These are phyloP conservation scores for Barnardius zonarius DNA, from an alignment of 2,113 vertebrate species.

Conservation along the genomic window DNA sequence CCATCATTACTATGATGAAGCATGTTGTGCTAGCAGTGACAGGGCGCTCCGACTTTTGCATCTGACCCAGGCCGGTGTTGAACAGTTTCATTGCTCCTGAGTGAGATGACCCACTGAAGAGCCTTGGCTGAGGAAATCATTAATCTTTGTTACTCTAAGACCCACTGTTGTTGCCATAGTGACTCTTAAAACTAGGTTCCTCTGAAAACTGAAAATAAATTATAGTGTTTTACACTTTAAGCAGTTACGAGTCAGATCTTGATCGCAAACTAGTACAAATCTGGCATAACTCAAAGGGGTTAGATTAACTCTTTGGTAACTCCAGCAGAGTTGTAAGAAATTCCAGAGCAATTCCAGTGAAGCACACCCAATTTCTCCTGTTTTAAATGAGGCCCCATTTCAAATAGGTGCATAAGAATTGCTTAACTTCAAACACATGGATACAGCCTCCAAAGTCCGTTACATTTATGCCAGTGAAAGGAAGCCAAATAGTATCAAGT, in stretches of 20 bases:
- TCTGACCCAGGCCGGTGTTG: background rate
- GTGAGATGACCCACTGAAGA: background rate
- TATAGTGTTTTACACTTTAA: background rate
- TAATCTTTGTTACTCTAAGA: background rate
- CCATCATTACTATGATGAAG: background rate
- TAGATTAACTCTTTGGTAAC: background rate
- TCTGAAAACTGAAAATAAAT: background rate
- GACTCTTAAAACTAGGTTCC: background rate
- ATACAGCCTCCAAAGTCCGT: background rate
- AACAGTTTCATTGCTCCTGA: background rate
- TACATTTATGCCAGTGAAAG: background rate
- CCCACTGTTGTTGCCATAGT: background rate
- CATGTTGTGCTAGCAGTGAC: rapidly evolving
- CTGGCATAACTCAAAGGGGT: background rate
- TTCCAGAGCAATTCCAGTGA: constrained; percentile 12
- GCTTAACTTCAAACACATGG: constrained; percentile 30
- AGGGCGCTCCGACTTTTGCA: rapidly evolving
- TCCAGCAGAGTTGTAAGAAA: background rate
- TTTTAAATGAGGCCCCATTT: constrained; percentile 7
- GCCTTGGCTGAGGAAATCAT: background rate
- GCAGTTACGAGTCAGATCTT: background rate
- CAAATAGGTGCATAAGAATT: background rate
- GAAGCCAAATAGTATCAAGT: background rate
- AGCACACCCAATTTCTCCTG: background rate
- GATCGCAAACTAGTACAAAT: background rate